phyloP scores from a whole-genome alignment of 2,113 vertebrate species.

The Zeus faber region DNA sequence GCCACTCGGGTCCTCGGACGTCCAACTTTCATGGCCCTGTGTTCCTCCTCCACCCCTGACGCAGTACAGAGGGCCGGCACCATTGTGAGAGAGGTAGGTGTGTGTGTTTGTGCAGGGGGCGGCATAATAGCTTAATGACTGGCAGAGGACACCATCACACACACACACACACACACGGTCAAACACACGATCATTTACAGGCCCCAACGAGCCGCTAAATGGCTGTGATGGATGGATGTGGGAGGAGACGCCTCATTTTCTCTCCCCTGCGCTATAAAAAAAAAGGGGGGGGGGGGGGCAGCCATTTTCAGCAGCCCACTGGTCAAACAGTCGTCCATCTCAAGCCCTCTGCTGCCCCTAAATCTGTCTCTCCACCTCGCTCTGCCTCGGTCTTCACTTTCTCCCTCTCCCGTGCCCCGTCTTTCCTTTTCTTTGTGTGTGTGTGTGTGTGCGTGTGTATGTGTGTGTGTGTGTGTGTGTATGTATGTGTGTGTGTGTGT shows the following conservation, averaged over 20 bases:
- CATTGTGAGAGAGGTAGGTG: too few relatives aligned
- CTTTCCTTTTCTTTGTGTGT: too few relatives aligned
- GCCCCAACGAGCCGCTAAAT: conserved; percentile 67
- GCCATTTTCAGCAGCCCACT: conserved; percentile 64
- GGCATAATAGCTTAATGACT: conserved; percentile 63
- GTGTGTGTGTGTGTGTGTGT: too few relatives aligned
- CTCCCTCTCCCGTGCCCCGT: neutral
- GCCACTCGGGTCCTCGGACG: too few relatives aligned
- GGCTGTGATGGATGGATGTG: conserved; percentile 62
- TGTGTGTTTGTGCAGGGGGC: too few relatives aligned
- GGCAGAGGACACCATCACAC: conserved; percentile 27
- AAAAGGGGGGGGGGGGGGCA: conserved; percentile 23
- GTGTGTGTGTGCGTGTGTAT: too few relatives aligned
- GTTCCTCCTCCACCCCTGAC: too few relatives aligned
- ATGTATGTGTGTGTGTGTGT: too few relatives aligned
- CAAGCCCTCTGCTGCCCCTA: conserved; percentile 46
- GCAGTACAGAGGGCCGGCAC: too few relatives aligned
- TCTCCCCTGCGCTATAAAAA: conserved; percentile 57
- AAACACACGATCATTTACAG: conserved; percentile 55
- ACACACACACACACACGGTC: neutral
- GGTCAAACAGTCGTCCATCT: conserved; percentile 68
- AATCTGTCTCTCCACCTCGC: conserved; percentile 43
- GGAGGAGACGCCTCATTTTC: conserved; percentile 65
- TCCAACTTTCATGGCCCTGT: too few relatives aligned
- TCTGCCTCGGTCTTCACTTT: neutral